Percentiles rank a stretch among this genome's conserved stretches.
phyloP scores from a whole-genome alignment of 2,113 vertebrate species.

The Ranitomeya variabilis region DNA sequence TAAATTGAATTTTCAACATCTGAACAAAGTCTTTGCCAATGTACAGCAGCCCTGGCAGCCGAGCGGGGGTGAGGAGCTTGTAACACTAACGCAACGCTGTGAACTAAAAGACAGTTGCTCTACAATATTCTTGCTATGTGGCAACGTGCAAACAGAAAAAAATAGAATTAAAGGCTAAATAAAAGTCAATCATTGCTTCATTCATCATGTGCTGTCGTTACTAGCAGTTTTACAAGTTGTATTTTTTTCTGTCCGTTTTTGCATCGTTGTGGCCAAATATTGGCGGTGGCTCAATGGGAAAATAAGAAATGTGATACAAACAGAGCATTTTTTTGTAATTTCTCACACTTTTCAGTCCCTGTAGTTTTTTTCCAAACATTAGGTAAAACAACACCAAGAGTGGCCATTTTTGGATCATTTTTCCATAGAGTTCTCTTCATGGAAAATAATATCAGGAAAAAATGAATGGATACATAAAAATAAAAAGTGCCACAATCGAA shows the following conservation, averaged over 20 bases:
- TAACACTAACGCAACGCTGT: neutral
- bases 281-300: no score
- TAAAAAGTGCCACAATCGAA: no score
- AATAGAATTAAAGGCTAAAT: neutral
- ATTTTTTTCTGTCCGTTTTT: neutral
- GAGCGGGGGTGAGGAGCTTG: neutral
- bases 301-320: no score
- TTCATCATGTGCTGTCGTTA: neutral
- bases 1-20: constrained; percentile 36
- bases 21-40: constrained; percentile 29
- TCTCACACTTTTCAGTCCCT: no score
- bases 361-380: no score
- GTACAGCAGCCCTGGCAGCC: constrained; percentile 20
- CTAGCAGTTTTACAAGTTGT: neutral
- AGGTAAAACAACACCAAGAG: no score
- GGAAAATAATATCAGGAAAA: no score
- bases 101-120: constrained; percentile 8
- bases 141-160: neutral
- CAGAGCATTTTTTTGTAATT: no score
- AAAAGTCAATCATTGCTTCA: neutral
- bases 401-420: no score
- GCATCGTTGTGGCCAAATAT: no score
- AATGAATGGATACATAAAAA: no score
- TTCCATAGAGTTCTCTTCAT: no score
- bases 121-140: constrained; percentile 7